A percentile compares a stretch with the other conserved stretches of the same genome.
phyloP scores from a whole-genome alignment of 2,888 invertebrate genomes.

The Resseliella maxima region DNA sequence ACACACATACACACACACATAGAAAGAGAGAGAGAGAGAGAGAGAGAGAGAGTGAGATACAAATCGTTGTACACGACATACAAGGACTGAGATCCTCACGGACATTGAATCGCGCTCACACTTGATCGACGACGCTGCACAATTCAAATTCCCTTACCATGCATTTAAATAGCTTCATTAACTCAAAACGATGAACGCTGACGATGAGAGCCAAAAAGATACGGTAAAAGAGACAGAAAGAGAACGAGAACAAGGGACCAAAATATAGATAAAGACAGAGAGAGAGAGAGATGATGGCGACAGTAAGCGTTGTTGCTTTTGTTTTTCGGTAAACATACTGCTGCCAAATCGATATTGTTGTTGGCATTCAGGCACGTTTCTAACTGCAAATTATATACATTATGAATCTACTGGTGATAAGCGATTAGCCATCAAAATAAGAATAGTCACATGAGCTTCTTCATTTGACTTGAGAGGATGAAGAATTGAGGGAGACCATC shows the following conservation, averaged over 20 bases:
- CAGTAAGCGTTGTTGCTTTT: not conserved
- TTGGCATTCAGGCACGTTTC: conserved; percentile 30
- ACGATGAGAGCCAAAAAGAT: not conserved
- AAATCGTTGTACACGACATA: too few species aligned
- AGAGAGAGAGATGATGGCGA: conserved; percentile 1
- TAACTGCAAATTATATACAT: conserved; percentile 30
- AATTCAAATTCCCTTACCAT: conserved; percentile 57
- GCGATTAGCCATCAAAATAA: conserved; percentile 5
- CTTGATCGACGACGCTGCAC: conserved; percentile 11
- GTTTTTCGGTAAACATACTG: not conserved
- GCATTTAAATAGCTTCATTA: conserved; percentile 58
- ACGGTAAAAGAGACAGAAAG: not conserved
- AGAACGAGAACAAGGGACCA: too few species aligned
- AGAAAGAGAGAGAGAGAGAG: too few species aligned
- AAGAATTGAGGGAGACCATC: too few species aligned
- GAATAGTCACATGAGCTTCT: conserved; percentile 25
- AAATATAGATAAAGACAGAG: too few species aligned
- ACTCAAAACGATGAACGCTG: not conserved
- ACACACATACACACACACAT: not conserved
- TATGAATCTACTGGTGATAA: conserved; percentile 44
- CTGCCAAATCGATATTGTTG: not conserved
- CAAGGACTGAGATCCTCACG: not conserved
- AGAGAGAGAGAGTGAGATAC: too few species aligned
- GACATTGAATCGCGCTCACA: not conserved
- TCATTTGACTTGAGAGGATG: not conserved